phyloP scores from a whole-genome alignment of 2,113 vertebrate species.

The Chauna torquata region DNA sequence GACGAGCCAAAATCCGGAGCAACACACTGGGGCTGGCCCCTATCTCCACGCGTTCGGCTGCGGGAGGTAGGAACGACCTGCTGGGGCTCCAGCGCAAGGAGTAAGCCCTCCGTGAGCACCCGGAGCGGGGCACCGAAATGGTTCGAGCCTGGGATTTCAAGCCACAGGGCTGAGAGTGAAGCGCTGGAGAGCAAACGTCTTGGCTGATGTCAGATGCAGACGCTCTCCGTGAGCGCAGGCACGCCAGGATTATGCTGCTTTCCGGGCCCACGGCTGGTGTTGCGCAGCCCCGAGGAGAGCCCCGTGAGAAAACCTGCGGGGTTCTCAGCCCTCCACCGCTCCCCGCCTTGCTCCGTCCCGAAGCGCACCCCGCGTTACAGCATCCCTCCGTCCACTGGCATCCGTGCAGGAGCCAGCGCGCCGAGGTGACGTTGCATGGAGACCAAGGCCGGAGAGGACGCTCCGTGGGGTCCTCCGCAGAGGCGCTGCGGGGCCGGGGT shows the following conservation, averaged over 20 bases:
- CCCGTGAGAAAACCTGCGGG: background rate
- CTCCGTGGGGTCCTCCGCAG: background rate
- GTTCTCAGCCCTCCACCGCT: background rate
- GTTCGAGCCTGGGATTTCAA: too few species aligned
- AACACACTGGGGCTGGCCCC: background rate
- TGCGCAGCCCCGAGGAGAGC: background rate
- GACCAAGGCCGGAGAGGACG: background rate
- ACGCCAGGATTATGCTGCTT: background rate
- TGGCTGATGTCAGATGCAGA: too few species aligned
- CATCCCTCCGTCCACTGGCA: background rate
- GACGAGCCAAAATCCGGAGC: background rate
- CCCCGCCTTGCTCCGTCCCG: background rate
- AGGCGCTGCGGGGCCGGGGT: background rate
- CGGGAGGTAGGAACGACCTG: background rate
- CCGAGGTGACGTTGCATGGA: background rate
- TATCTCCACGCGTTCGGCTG: background rate
- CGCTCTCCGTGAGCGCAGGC: too few species aligned
- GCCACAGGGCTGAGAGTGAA: too few species aligned
- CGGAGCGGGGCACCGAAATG: background rate
- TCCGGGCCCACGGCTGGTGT: background rate
- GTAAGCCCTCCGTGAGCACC: background rate
- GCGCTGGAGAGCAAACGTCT: too few species aligned
- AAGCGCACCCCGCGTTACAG: fast-evolving
- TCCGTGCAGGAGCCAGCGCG: background rate
- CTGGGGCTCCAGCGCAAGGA: background rate